Evolutionary conservation across 1,140 invertebrate species (phyloP).

Genomic region (Augochlora pura): DNA sequence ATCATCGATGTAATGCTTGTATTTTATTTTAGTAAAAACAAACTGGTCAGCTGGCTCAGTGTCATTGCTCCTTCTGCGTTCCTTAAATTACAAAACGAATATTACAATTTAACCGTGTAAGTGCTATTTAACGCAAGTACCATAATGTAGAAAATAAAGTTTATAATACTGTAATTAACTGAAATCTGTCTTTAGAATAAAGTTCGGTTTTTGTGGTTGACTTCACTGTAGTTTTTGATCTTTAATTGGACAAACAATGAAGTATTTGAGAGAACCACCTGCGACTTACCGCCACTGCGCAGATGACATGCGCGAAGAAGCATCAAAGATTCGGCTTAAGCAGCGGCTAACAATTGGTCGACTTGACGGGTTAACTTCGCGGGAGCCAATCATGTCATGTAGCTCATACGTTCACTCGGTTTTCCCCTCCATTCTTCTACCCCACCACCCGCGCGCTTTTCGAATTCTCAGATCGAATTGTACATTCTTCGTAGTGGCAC

Average conservation of each 20-base stretch:
- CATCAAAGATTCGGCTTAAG: background rate
- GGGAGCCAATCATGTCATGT: background rate
- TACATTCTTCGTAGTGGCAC: conserved; percentile 43
- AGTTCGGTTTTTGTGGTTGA: background rate
- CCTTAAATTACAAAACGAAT: conserved; percentile 69
- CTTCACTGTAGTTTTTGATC: background rate
- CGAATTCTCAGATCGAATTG: conserved; percentile 50
- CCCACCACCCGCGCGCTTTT: conserved; percentile 62
- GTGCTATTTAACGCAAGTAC: no score
- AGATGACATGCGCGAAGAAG: background rate
- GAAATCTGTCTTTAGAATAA: no score
- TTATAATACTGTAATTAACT: no score
- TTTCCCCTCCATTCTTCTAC: background rate
- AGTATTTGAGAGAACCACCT: background rate
- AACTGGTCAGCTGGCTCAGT: conserved; percentile 78
- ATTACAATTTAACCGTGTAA: conserved; percentile 70
- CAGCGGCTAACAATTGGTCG: background rate
- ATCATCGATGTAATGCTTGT: background rate
- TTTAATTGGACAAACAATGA: background rate
- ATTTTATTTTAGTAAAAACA: conserved; percentile 73
- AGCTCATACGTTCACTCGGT: background rate
- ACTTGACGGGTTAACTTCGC: background rate
- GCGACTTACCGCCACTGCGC: conserved; percentile 22
- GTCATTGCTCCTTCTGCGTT: conserved; percentile 67
- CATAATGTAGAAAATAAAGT: no score